Percentiles rank a stretch among this genome's conserved stretches.
Conservation (phyloP, 2,888 invertebrate species). For the Podabrus alpinus region DNA sequence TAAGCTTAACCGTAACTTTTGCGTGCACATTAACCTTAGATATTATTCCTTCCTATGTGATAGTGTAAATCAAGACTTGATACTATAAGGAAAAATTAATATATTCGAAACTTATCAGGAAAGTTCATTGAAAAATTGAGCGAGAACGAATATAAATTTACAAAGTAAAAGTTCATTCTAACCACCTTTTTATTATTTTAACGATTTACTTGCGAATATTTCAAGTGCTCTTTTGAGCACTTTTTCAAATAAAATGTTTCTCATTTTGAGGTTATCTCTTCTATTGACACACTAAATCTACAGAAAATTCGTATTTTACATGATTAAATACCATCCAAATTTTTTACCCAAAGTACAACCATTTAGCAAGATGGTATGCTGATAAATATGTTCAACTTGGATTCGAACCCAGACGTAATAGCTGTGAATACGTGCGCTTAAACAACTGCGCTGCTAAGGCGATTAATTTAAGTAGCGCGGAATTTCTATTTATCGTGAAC, state of each 20-base stretch:
- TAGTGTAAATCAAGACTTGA: slow-evolving; percentile 10
- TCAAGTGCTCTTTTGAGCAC: not conserved
- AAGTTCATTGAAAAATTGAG: not conserved
- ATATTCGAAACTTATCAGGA: slow-evolving; percentile 4
- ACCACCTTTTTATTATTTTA: not conserved
- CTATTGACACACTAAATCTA: no score
- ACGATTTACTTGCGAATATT: not conserved
- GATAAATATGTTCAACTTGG: no score
- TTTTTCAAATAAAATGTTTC: not conserved
- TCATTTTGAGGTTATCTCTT: no score
- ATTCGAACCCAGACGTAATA: no score
- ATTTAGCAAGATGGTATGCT: no score
- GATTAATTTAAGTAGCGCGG: no score
- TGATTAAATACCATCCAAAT: no score
- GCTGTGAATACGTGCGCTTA: no score
- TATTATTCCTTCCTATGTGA: slow-evolving; percentile 25
- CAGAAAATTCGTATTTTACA: no score
- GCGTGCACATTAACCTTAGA: slow-evolving; percentile 31
- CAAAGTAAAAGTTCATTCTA: not conserved
- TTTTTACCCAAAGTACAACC: no score
- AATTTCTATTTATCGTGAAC: no score
- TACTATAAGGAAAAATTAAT: slow-evolving; percentile 5
- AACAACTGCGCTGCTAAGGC: no score
- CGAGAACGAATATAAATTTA: not conserved
- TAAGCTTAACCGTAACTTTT: slow-evolving; percentile 35